Conservation (phyloP, 2,113 vertebrate species). For the Psittacula cyanocephala region DNA sequence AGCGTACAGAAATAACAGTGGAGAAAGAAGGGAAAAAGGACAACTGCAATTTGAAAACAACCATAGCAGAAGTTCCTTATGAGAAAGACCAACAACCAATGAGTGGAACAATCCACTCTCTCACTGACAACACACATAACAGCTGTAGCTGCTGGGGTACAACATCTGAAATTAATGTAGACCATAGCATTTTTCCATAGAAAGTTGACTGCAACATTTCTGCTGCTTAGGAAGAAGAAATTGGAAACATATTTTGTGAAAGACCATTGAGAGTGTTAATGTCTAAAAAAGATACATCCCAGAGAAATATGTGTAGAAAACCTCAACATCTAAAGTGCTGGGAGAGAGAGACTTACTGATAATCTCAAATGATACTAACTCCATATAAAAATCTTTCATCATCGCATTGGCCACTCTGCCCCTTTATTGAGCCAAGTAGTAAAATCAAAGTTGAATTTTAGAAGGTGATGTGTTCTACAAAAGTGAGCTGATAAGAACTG, state of each 20-base stretch:
- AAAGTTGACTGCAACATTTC: not conserved
- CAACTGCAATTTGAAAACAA: not conserved
- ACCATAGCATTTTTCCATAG: not conserved
- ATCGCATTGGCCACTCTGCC: not conserved
- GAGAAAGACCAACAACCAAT: not conserved
- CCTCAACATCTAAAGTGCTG: not conserved
- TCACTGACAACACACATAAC: not conserved
- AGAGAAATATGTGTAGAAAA: not conserved
- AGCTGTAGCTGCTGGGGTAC: not conserved
- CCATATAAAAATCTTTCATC: not conserved
- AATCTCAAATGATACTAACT: not conserved
- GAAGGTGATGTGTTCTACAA: not conserved
- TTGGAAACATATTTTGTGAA: not conserved
- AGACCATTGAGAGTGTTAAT: not conserved
- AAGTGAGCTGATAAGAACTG: not conserved
- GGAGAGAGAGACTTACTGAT: not conserved
- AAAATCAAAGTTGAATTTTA: slow-evolving; percentile 18
- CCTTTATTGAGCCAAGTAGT: not conserved
- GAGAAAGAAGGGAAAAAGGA: not conserved
- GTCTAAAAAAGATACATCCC: not conserved
- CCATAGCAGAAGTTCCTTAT: not conserved
- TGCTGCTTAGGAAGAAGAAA: not conserved
- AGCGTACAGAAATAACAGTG: not conserved
- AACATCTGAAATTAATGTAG: not conserved
- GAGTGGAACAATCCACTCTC: not conserved